Percentiles rank a stretch among this genome's conserved stretches.
phyloP scores from a whole-genome alignment of 2,888 invertebrate genomes.

The Portevinia maculata region DNA sequence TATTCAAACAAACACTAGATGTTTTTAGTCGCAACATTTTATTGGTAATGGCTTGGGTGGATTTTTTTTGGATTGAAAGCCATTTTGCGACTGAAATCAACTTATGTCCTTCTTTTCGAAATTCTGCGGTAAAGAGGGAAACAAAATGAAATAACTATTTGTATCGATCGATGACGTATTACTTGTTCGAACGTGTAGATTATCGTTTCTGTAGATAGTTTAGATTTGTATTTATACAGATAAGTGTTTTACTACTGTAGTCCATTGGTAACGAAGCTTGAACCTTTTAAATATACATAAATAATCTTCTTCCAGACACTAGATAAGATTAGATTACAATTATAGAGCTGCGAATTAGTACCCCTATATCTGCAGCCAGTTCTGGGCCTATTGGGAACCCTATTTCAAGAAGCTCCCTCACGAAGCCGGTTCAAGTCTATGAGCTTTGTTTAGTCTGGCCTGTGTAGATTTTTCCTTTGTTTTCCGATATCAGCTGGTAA shows the following conservation, averaged over 20 bases:
- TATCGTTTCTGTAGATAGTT: constrained; percentile 34
- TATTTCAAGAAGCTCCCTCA: no score
- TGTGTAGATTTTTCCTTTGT: no score
- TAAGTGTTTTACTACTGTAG: not conserved
- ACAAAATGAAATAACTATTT: constrained; percentile 48
- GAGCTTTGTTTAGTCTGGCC: no score
- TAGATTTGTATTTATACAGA: not conserved
- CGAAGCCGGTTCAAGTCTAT: no score
- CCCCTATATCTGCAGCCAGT: no score
- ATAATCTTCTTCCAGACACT: no score
- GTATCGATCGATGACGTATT: constrained; percentile 38
- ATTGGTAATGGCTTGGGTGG: constrained; percentile 19
- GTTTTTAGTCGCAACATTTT: constrained; percentile 12
- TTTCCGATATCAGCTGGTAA: no score
- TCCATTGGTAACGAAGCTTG: not conserved
- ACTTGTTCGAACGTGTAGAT: constrained; percentile 12
- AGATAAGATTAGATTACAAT: no score
- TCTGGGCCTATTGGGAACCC: no score
- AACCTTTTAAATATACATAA: no score
- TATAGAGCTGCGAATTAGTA: no score
- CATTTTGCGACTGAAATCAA: constrained; percentile 23
- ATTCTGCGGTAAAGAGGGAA: constrained; percentile 23
- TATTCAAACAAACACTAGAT: not conserved
- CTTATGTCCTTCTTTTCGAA: not conserved
- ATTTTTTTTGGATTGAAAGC: constrained; percentile 26